Percentiles rank a stretch among this genome's conserved stretches.
phyloP scores from a whole-genome alignment of 2,113 vertebrate species.

The Crotophaga sulcirostris region DNA sequence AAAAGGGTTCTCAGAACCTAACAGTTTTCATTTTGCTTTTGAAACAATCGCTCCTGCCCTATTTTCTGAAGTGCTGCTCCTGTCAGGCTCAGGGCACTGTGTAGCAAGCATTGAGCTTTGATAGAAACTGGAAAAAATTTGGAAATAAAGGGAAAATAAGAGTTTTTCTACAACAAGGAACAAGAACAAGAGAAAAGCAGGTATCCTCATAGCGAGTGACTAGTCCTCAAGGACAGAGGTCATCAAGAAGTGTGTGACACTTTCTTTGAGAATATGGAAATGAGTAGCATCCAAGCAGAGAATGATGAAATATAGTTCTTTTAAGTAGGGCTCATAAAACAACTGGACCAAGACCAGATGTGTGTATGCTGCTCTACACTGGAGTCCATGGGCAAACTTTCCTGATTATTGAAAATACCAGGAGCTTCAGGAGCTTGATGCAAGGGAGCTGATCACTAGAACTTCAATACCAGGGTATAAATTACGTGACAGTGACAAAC shows the following conservation, averaged over 20 bases:
- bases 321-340: background rate
- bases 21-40: background rate
- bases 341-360: background rate
- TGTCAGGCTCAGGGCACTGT: too few species aligned
- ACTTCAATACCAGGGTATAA: background rate
- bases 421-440: background rate
- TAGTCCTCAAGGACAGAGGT: background rate
- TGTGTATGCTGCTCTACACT: fast-evolving
- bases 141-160: background rate
- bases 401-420: background rate
- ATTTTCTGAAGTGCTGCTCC: background rate
- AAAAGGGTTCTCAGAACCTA: too few species aligned
- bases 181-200: background rate
- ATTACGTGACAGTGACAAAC: background rate
- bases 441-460: background rate
- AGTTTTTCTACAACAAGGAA: background rate
- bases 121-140: background rate
- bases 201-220: background rate
- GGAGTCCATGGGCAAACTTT: background rate
- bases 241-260: background rate
- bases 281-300: background rate
- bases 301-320: background rate
- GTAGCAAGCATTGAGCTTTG: background rate
- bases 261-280: background rate
- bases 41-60: background rate